phyloP scores from a whole-genome alignment of 2,113 vertebrate genomes.

The Pungitius pungitius region DNA sequence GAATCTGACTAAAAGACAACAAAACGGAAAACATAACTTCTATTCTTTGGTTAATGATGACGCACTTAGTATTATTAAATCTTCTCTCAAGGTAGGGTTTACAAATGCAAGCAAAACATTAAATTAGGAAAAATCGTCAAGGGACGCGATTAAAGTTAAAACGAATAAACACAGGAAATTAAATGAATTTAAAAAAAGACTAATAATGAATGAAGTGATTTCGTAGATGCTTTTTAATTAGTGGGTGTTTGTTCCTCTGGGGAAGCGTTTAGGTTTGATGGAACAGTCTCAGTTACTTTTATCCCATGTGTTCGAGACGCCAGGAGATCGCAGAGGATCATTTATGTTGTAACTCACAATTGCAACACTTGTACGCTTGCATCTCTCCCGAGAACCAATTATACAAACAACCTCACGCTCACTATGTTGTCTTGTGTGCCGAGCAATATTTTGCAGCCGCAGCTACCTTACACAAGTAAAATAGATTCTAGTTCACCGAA shows the following conservation, averaged over 20 bases:
- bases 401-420: no score
- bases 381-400: no score
- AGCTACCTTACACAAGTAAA: no score
- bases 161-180: slow-evolving; percentile 11
- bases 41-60: neutral
- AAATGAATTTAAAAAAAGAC: neutral
- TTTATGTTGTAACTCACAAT: neutral
- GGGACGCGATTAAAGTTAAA: neutral
- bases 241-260: slow-evolving; percentile 1
- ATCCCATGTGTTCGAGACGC: neutral
- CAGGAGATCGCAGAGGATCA: neutral
- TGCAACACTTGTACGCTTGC: neutral
- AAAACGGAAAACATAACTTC: neutral
- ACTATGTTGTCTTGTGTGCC: no score
- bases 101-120: neutral
- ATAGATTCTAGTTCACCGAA: no score
- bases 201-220: neutral
- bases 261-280: neutral
- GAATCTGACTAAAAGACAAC: neutral
- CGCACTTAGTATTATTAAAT: slow-evolving; percentile 1
- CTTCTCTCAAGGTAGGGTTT: neutral
- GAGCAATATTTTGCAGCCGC: no score
- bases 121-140: neutral
- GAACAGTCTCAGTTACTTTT: neutral
- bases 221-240: slow-evolving; percentile 9